These are phyloP conservation scores for Pachyseris speciosa DNA, from an alignment of 64 coral and sea anemone genomes.

Conservation along the genomic window DNA sequence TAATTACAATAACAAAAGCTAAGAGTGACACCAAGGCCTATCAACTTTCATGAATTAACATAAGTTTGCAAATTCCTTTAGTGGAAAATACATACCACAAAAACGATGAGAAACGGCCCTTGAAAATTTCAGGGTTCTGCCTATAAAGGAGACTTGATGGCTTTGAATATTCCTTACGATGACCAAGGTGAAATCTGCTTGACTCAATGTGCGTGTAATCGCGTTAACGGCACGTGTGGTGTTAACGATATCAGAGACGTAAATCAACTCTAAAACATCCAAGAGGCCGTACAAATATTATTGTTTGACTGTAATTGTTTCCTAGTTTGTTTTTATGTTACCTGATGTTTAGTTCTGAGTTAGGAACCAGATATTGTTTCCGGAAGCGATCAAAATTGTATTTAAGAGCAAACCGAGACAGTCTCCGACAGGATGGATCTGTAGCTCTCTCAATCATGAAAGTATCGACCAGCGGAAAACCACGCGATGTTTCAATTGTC, in stretches of 20 bases:
- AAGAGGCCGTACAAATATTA: neutral
- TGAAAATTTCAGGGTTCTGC: neutral
- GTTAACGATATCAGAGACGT: neutral
- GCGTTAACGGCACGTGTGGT: neutral
- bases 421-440: no score
- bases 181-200: neutral
- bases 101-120: neutral
- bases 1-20: conserved; percentile 7
- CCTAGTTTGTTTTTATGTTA: neutral
- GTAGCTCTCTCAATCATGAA: no score
- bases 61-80: neutral
- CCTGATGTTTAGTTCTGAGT: neutral
- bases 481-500: no score
- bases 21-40: neutral
- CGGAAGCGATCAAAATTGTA: neutral
- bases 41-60: neutral
- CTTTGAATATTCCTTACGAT: neutral
- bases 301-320: neutral
- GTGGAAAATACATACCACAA: neutral
- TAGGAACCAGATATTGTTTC: neutral
- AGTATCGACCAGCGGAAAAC: no score
- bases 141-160: neutral
- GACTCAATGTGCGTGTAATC: neutral
- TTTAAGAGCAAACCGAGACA: no score
- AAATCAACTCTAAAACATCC: neutral